Conservation (phyloP, 2,797 vertebrate species). For the Gila robusta region DNA sequence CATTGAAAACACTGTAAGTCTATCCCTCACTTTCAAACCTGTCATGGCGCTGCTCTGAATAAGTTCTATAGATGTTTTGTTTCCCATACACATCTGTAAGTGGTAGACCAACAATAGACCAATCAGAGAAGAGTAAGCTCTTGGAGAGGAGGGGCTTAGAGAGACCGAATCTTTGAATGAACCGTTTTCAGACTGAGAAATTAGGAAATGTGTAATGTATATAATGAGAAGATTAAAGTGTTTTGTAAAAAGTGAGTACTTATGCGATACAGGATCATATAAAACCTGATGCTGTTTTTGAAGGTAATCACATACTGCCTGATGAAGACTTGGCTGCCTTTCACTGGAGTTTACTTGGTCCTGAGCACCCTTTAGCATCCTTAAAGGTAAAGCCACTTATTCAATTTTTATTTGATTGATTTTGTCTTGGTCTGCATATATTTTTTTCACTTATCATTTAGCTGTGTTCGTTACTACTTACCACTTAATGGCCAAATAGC, state of each 20-base stretch:
- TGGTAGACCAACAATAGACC: not conserved
- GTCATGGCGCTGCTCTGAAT: no score
- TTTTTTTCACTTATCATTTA: constrained; percentile 11
- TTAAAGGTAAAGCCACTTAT: constrained; percentile 86
- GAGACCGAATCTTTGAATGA: not conserved
- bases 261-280: not conserved
- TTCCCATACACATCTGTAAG: no score
- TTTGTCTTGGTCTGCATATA: not conserved
- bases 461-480: constrained; percentile 10
- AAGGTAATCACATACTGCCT: constrained; percentile 97
- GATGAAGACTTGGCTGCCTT: constrained; percentile 99
- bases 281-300: constrained; percentile 56
- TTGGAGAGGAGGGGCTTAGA: not conserved
- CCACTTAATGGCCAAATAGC: no score
- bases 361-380: constrained; percentile 95
- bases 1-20: no score
- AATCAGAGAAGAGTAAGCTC: not conserved
- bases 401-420: not conserved
- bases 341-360: constrained; percentile 98
- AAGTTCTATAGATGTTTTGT: not conserved
- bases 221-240: no score
- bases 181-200: not conserved
- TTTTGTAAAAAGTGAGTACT: not conserved
- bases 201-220: not conserved
- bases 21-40: no score